A percentile compares a stretch with the other conserved stretches of the same genome.
phyloP scores from a whole-genome alignment of 2,888 invertebrate species.

The Bimastos eiseni region DNA sequence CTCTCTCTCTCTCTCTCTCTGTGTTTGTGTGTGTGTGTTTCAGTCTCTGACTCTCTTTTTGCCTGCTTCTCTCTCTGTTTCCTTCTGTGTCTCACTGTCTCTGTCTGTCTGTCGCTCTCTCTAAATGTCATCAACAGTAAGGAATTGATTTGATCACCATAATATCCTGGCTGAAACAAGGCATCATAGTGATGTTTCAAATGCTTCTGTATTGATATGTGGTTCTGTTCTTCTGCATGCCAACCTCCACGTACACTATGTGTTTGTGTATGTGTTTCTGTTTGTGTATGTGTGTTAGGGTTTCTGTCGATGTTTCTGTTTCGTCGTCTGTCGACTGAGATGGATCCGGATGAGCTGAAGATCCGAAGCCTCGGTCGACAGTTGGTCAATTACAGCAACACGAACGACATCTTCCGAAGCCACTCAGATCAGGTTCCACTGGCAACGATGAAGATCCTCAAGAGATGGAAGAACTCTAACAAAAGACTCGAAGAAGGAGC shows the following conservation, averaged over 20 bases:
- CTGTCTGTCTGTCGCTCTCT: too few species aligned
- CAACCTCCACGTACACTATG: background rate
- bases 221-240: background rate
- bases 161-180: too few species aligned
- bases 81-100: too few species aligned
- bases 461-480: slow-evolving; percentile 33
- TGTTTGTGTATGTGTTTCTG: background rate
- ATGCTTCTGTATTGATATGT: too few species aligned
- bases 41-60: too few species aligned
- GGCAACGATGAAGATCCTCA: slow-evolving; percentile 26
- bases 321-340: slow-evolving; percentile 15
- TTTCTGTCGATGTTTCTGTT: slow-evolving; percentile 24
- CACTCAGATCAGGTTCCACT: background rate
- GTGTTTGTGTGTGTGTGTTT: too few species aligned
- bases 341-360: slow-evolving; percentile 27
- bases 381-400: slow-evolving; percentile 31
- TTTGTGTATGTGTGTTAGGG: background rate
- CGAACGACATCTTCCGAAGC: slow-evolving; percentile 28
- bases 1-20: too few species aligned
- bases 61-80: too few species aligned
- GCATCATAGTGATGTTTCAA: too few species aligned
- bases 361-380: slow-evolving; percentile 33
- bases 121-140: too few species aligned
- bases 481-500: slow-evolving; percentile 26
- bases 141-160: too few species aligned